Base-by-base conservation (phyloP, 2,888 invertebrate species). In the Halictus quadricinctus region DNA sequence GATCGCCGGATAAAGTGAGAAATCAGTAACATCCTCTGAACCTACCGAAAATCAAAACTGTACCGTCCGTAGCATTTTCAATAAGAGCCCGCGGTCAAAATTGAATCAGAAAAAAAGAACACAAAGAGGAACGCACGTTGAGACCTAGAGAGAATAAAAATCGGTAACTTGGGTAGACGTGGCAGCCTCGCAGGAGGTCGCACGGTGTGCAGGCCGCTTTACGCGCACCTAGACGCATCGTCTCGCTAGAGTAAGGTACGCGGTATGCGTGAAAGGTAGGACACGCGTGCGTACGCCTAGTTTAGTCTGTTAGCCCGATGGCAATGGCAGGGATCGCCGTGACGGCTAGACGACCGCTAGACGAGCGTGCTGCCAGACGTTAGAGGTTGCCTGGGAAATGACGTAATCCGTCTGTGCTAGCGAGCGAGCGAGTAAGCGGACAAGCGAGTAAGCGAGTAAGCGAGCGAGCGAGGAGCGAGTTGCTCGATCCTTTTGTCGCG, bases 291-390 rank as follows among this genome's bases (percentile, higher is more conserved):
- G 76, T 78, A 88, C 79, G 87, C 81, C 78, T 81, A 72, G 86
- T 82, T 69, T 72, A 73, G 76, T 48, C 85, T 84, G 85, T 84
- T 88, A 87, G 86, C 81, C 80, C 84, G 77, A 83, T n/a, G 43
- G 89, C 82, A 79, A 83, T n/a, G 43, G 89, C 82, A 79, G 84
- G 83, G 79, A 86, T 83, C 48, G 83, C 79, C 84, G 81, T 83
- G 93, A 90, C 92, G 93, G 91, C 94, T 94, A 94, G 94, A 94
- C 94, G 91, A 93, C 88, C 93, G 93, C 94, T 94, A 94, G 94
- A 94, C 94, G 93, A 91, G 88, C 86, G 88, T 90, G 88, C 90
- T 90, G 88, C 91, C 91, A 91, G 91, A 91, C 93, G 92, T 93
- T 93, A 92, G 91, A 91, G 89, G 81, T 90, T 87, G 91, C 83